Evolutionary conservation across 2,888 invertebrate species (phyloP), one percentile per base, ranked within the genome.

Genomic region (Pterostichus niger): DNA sequence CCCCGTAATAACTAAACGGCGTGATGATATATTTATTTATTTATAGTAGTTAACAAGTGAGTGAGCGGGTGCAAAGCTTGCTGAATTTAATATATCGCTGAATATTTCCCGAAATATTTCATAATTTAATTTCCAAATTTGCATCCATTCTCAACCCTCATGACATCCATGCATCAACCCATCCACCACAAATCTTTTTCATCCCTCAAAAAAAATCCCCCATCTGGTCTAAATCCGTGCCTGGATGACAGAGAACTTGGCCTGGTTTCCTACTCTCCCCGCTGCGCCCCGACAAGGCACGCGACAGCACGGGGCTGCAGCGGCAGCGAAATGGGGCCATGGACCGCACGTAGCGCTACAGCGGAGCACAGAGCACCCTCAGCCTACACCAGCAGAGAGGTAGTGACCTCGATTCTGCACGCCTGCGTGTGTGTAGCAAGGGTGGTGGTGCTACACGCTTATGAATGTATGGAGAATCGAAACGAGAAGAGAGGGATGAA

Each of bases 231-330:
- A 15, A 64, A 46, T 80, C 49, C 79, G 68, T 35, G 49, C 52
- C 79, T 80, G 79, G 79, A 46, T 80, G 79, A 49, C 79, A 80
- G 79, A 80, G 79, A 80, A 80, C 79, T 80, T 80, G 79, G 79
- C 79, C 79, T 64, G 31, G 79, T 64, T 64, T 10, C 31, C 31
- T 54, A 5, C 40, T 6, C 40, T 40, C 40, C 40, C 40, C 9
- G 6, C 40, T 5, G 40, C 54, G 6, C 54, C 52, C 54, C 54
- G 6, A 11, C 54, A 54, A 54, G 15, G 15, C 13, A 49, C 52
- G 13, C 40, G 68, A 75, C 75, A 75, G 33, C 40, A 71, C 59
- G 40, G 56, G 52, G 75, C 31, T 56, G 78, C 54, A 13, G 61
- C 40, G 33, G 35, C 35, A 56, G 77, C 24, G 76, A 76, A 54